Base-by-base conservation (phyloP, 2,113 vertebrate species). In the Ranitomeya imitator region DNA sequence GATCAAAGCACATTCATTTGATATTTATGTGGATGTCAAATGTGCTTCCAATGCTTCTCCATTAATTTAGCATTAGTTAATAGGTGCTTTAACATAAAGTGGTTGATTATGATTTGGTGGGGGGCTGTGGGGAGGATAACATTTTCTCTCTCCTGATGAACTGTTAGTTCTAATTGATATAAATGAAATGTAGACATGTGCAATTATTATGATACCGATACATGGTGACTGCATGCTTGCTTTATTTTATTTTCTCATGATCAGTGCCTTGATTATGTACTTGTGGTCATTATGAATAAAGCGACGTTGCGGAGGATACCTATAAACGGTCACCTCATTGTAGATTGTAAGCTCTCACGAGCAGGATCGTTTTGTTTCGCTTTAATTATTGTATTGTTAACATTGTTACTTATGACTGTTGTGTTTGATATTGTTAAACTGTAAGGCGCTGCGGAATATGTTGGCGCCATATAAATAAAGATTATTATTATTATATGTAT, bases 1-100 rank as follows among this genome's bases (percentile, higher is more conserved):
- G 90, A 90, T 90, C 91, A 90, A 91, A 92, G 89, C 83, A 77
- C 92, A 83, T 90, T 86, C 82, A 89, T 92, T 90, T 90, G 91
- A 91, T 92, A 90, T 88, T 89, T 85, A 83, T 90, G 81, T 89
- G 90, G 89, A 90, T 87, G 92, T 94, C 92, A 93, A 91, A 93
- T 93, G 90, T 79, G 60, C 90, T 92, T 82, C 80, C 89, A 90
- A 90, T 91, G 87, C 87, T 65, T 87, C 91, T 93, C 88, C 89
- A 89, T 91, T 93, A 93, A 93, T 92, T 94, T 93, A 92, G 90
- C 89, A 84, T 92, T 92, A 89, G 91, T 92, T 93, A 93, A 95
- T 92, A 93, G 93, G 90, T 92, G 87, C 93, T 94, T 88, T 93
- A 93, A 90, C 91, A 91, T 89, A 89, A 93, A 94, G 92, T 91